Conservation (phyloP, 2,888 invertebrate genomes). For the Oxytorus armatus region DNA sequence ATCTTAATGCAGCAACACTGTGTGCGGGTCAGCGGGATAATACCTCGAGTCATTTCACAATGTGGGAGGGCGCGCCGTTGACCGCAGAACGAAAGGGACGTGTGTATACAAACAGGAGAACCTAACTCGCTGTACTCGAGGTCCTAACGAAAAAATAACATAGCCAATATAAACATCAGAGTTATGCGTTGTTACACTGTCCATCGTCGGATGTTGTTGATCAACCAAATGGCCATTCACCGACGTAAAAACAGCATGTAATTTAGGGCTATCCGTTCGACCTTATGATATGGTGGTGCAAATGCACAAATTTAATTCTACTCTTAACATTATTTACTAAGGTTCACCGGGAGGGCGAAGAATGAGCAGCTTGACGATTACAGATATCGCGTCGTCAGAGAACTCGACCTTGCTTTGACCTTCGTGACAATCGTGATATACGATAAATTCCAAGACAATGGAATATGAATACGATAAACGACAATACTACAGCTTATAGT, state of each 20-base stretch:
- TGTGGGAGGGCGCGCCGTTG: background rate
- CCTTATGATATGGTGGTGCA: background rate
- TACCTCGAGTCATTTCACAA: constrained; percentile 42
- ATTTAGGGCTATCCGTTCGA: background rate
- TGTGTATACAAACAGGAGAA: constrained; percentile 5
- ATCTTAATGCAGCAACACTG: constrained; percentile 51
- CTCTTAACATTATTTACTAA: background rate
- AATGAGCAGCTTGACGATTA: constrained; percentile 1
- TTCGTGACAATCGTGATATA: constrained; percentile 66
- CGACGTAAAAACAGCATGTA: background rate
- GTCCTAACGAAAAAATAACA: constrained; percentile 60
- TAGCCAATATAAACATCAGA: constrained; percentile 49
- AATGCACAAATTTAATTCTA: background rate
- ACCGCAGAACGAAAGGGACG: background rate
- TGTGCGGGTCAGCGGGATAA: constrained; percentile 45
- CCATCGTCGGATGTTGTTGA: background rate
- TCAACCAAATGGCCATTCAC: background rate
- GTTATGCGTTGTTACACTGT: background rate
- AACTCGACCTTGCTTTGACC: constrained; percentile 40
- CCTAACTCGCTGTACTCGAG: constrained; percentile 32
- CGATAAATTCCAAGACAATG: constrained; percentile 70
- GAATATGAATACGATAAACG: constrained; percentile 62
- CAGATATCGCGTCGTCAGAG: constrained; percentile 20
- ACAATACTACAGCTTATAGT: constrained; percentile 80
- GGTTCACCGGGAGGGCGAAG: background rate